These are phyloP conservation scores for Mayetiola destructor DNA, from an alignment of 2,888 invertebrate species.

Conservation along the genomic window DNA sequence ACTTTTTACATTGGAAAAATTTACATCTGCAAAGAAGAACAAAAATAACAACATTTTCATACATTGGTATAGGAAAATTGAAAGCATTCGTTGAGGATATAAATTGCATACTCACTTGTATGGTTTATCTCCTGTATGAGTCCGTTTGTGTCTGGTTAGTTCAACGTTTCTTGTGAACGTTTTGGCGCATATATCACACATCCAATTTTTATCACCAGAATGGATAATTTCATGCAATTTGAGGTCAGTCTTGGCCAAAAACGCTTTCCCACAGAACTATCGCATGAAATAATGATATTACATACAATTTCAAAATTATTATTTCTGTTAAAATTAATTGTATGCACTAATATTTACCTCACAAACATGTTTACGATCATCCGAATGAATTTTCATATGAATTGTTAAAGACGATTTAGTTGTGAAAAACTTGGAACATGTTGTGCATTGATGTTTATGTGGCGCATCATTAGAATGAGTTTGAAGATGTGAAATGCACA, in stretches of 20 bases:
- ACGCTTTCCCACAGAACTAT: constrained; percentile 42
- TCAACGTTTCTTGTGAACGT: constrained; percentile 46
- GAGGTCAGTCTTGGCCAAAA: constrained; percentile 43
- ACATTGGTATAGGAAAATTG: no score
- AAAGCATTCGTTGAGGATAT: constrained; percentile 17
- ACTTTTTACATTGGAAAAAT: no score
- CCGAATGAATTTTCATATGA: constrained; percentile 43
- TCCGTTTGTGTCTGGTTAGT: constrained; percentile 42
- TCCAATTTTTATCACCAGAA: constrained; percentile 45
- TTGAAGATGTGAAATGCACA: constrained; percentile 14
- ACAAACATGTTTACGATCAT: constrained; percentile 45
- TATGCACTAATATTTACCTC: constrained; percentile 36
- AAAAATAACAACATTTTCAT: no score
- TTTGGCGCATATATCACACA: constrained; percentile 46
- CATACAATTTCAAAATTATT: neutral
- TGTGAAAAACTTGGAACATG: constrained; percentile 46
- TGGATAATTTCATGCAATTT: constrained; percentile 46
- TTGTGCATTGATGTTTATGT: constrained; percentile 40
- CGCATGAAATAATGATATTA: neutral
- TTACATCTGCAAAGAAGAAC: no score
- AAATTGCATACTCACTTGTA: constrained; percentile 38
- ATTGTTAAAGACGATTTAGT: constrained; percentile 46
- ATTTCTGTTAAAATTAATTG: neutral
- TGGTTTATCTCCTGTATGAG: constrained; percentile 47
- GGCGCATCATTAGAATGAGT: constrained; percentile 1